Evolutionary conservation across 2,113 vertebrate genomes (phyloP), one percentile per base, ranked within the genome.

Genomic region (Trogon melanurus): DNA sequence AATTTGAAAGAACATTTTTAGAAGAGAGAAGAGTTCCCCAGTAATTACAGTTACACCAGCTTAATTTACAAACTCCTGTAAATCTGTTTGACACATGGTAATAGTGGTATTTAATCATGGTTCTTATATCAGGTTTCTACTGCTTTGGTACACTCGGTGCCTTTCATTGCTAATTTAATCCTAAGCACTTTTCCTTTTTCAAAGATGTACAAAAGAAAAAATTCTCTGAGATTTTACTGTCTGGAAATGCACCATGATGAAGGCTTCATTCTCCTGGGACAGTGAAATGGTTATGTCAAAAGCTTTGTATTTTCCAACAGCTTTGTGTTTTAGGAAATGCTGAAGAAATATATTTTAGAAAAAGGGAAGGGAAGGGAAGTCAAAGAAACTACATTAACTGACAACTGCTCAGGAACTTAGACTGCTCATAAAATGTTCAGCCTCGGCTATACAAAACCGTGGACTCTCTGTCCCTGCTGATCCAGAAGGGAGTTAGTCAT

Each of bases 31-130:
- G 9, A 53, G 47, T 67, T 91, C 56, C 41, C 44, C n/a, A 41
- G 41, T 83, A 82, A 83, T 81, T 91, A 82, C 14, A 53, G 22
- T 41, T 60, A 58, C 14, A 41, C 4, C 48, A 74, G 23, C 44
- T 81, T 73, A 80, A 94, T 95, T 95, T 80, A 84, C 30, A 93
- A 54, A 94, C 34, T 60, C 38, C 41, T 66, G 16, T 44, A 83
- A 78, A 82, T 87, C 48, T 85, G 56, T 76, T 41, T 89, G 78
- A 73, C 60, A 69, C 29, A 34, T 34, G 21, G 19, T 80, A 87
- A 93, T 36, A 36, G 45, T 32, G 51, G 23, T 54, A 72, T 91
- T 96, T 93, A 81, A 47, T 95, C 32, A 79, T 65, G 71, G 20
- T 83, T 70, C 78, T 80, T 61, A 61, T 67, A 74, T 44, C 57